These are phyloP conservation scores for Urocyon cinereoargenteus DNA, from an alignment of 2,797 vertebrate species.

Conservation along the genomic window DNA sequence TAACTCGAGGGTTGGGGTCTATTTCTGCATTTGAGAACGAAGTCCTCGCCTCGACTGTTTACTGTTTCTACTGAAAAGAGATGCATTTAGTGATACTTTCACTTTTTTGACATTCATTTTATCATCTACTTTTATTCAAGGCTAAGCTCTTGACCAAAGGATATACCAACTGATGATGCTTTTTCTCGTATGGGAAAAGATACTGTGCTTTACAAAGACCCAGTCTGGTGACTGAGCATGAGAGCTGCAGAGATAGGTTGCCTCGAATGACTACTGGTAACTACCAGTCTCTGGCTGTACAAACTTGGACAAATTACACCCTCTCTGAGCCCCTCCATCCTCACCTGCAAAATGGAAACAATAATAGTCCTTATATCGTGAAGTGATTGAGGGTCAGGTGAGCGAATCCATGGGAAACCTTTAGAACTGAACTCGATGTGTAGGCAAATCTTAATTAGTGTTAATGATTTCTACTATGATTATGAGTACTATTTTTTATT, in stretches of 20 bases:
- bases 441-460: not conserved
- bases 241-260: not conserved
- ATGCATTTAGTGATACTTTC: not conserved
- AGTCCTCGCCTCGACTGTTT: not conserved
- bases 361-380: not conserved
- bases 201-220: not conserved
- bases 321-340: not conserved
- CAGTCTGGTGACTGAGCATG: not conserved
- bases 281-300: not conserved
- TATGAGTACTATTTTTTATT: conserved; percentile 7
- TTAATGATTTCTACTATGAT: not conserved
- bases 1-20: not conserved
- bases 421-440: not conserved
- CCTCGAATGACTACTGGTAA: not conserved
- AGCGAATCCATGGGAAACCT: not conserved
- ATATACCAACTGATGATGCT: not conserved
- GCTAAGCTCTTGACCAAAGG: not conserved
- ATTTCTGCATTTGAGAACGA: not conserved
- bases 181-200: not conserved
- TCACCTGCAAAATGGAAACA: not conserved
- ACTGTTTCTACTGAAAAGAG: not conserved
- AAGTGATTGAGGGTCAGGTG: not conserved
- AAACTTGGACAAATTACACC: not conserved
- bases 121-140: conserved; percentile 11
- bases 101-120: not conserved